These are phyloP conservation scores for Bergia puertoricense DNA, from an alignment of 92 coral and sea anemone species.

Conservation along the genomic window DNA sequence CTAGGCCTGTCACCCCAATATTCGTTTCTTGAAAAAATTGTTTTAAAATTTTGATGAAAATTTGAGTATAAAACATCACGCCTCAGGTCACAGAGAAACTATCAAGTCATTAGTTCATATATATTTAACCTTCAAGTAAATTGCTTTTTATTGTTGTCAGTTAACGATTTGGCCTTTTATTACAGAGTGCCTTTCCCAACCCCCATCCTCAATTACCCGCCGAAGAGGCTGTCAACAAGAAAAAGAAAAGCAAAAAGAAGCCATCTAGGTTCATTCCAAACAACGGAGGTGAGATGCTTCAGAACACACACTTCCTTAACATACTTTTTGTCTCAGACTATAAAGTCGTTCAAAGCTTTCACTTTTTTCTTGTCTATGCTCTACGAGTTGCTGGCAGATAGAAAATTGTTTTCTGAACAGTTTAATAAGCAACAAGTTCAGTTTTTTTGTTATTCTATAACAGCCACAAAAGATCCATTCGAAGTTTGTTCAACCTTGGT, in stretches of 20 bases:
- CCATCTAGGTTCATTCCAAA: slow-evolving; percentile 55
- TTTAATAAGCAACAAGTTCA: too few species aligned
- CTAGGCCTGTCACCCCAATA: too few species aligned
- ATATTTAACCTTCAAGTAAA: not conserved
- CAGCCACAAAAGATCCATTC: too few species aligned
- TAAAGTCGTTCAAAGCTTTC: not conserved
- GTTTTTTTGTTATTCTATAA: too few species aligned
- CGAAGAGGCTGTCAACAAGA: slow-evolving; percentile 87
- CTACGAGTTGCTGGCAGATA: not conserved
- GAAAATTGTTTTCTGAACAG: too few species aligned
- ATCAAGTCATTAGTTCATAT: not conserved
- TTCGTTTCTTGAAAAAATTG: too few species aligned
- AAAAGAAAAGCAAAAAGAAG: slow-evolving; percentile 89
- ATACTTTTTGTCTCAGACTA: not conserved
- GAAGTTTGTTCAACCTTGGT: too few species aligned
- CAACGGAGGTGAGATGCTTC: slow-evolving; percentile 72
- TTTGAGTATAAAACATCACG: too few species aligned
- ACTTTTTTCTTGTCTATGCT: not conserved
- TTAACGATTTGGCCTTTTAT: not conserved
- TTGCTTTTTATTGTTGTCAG: not conserved
- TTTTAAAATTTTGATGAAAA: too few species aligned
- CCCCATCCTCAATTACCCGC: slow-evolving; percentile 88
- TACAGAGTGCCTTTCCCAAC: slow-evolving; percentile 84
- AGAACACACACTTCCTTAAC: not conserved
- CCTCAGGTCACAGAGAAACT: too few species aligned